Evolutionary conservation across 1,140 invertebrate species (phyloP), one percentile per base, ranked within the genome.

Genomic region (Dermatophagoides farinae): DNA sequence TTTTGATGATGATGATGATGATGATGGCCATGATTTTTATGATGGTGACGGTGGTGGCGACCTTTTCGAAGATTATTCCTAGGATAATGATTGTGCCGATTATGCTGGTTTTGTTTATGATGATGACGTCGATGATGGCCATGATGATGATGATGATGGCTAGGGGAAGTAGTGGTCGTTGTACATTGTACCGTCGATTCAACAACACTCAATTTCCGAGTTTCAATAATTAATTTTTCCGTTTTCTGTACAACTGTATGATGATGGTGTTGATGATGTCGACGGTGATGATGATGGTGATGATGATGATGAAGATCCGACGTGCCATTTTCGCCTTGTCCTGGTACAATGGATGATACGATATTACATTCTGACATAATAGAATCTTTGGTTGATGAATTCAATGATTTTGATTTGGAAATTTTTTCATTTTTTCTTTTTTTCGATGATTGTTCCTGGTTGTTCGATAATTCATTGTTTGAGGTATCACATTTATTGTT

Each of bases 201-300:
- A 12, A 39, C 40, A 6, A 61, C 60, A 55, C 51, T 61, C 49
- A 54, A 22, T 20, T 54, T 38, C 6, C 60, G 49, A 22, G 49
- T 53, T 8, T 20, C 60, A 14, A 52, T 53, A 25, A 52, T 41
- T 5, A 50, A 18, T 1, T 22, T 52, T 38, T 61, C 44, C 10
- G 39, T 22, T 38, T 54, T 16, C 38, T 38, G 12, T 20, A 37
- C 49, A 39, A 47, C 41, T 18, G 20, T n/a, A 37, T 59, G 18
- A 16, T 47, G 18, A 23, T 20, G 18, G n/a, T 53, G 51, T 53
- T 50, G 4, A 9, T 50, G 57, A 44, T 58, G 57, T 6, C 6
- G 12, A 14, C 4, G 57, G 20, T 59, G 31, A 59, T 59, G 57
- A 39, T 59, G 57, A 39, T 20, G 20, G 8, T 2, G 31, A 31